Conservation (phyloP, 2,113 vertebrate species). For the Nanorana parkeri region DNA sequence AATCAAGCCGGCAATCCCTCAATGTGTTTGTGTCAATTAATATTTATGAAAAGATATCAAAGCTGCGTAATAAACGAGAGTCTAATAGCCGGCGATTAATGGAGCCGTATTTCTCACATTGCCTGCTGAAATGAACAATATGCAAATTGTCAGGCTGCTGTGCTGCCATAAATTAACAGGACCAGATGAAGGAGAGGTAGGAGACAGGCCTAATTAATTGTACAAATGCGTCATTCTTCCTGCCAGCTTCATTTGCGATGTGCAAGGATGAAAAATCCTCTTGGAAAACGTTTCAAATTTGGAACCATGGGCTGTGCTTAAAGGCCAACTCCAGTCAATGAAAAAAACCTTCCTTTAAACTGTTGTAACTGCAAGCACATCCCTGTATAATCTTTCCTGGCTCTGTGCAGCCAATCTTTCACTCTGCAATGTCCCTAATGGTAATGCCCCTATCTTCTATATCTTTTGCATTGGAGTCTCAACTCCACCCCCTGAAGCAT, state of each 20-base stretch:
- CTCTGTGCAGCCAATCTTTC: too few species aligned
- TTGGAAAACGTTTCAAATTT: too few species aligned
- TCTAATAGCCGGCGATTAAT: slow-evolving; percentile 2
- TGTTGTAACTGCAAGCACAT: too few species aligned
- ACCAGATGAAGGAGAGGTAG: neutral
- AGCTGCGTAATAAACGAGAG: slow-evolving; percentile 1
- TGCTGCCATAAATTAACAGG: neutral
- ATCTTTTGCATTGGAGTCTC: too few species aligned
- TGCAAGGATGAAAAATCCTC: too few species aligned
- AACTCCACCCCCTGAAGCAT: too few species aligned
- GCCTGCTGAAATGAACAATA: slow-evolving; percentile 1
- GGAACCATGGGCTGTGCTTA: too few species aligned
- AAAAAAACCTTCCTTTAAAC: too few species aligned
- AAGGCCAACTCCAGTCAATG: too few species aligned
- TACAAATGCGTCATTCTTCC: slow-evolving; percentile 1
- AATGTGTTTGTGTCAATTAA: neutral
- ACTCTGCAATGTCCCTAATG: too few species aligned
- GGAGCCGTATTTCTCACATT: slow-evolving; percentile 24
- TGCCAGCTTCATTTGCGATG: neutral
- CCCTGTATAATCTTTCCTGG: too few species aligned
- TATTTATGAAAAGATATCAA: slow-evolving; percentile 25
- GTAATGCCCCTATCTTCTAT: too few species aligned
- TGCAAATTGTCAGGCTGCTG: slow-evolving; percentile 7
- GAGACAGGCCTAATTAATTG: neutral
- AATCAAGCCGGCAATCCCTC: neutral